Evolutionary conservation across 1,140 invertebrate genomes (phyloP), one percentile per base, ranked within the genome.

Genomic region (Ceratoteleas bidentatus): DNA sequence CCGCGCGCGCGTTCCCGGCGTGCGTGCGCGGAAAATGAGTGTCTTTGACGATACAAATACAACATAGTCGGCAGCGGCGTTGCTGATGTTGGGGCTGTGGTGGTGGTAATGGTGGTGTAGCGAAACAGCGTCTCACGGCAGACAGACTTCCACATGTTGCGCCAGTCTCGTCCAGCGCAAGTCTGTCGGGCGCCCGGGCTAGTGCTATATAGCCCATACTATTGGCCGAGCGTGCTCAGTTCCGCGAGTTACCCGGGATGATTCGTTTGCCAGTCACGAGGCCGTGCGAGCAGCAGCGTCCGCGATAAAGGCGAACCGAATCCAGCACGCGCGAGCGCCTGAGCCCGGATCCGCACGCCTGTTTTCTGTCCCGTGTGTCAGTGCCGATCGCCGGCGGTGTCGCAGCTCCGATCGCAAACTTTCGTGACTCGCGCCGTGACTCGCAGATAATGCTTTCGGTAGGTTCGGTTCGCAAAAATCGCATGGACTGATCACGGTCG

Each of bases 131-230:
- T 64, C 65, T 72, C 69, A 79, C 56, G 57, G 70, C 68, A 60
- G 61, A 84, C 84, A 78, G 74, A 85, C 89, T 90, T 86, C 90
- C 90, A 91, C 90, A 91, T 91, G 90, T 91, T 91, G 90, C 90
- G 89, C 88, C 77, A 87, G 87, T 85, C 81, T 85, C 85, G 85
- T 83, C 85, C 86, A 87, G 90, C 90, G 90, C 90, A 90, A 89
- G 90, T 89, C 89, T 85, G 88, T 86, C 86, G 88, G 85, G 85
- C 81, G 89, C 89, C 90, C 90, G 90, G 90, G 90, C 89, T 87
- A 89, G 86, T 85, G 87, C 87, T 86, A 88, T 86, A 88, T 84
- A 87, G 85, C 84, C 83, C 84, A 81, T 87, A 74, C 81, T 87
- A 85, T 89, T 85, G 64, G 73, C 34, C 72, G 75, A 77, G 80